A percentile compares a stretch with the other conserved stretches of the same genome.
phyloP scores from a whole-genome alignment of 2,113 vertebrate genomes.

The Mormoops blainvillei region DNA sequence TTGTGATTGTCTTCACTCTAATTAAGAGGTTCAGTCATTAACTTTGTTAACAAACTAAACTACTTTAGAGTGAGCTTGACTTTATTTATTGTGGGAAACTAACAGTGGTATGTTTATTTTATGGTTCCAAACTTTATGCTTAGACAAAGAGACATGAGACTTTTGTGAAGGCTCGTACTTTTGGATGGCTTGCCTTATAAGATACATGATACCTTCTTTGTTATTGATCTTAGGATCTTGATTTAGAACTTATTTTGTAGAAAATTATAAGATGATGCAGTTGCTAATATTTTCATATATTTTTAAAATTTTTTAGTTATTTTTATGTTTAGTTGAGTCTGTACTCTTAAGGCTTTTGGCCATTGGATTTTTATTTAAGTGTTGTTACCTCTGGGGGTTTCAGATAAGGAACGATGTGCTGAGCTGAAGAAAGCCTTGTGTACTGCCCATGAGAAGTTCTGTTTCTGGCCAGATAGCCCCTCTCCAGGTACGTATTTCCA shows the following conservation, averaged over 20 bases:
- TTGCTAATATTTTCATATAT: conserved; percentile 14
- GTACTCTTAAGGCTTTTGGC: neutral
- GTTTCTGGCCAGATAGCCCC: conserved; percentile 96
- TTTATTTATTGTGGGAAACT: neutral
- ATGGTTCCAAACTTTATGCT: neutral
- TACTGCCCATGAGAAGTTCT: conserved; percentile 93
- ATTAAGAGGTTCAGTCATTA: neutral
- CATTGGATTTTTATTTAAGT: conserved; percentile 11
- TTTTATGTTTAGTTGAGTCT: neutral
- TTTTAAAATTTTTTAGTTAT: conserved; percentile 3
- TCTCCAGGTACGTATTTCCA: conserved; percentile 86
- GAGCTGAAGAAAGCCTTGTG: conserved; percentile 88
- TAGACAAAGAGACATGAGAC: neutral
- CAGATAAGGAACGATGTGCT: conserved; percentile 88
- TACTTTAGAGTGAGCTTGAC: neutral
- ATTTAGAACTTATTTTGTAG: conserved; percentile 4
- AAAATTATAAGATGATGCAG: neutral
- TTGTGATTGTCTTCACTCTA: neutral
- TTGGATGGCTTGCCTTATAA: neutral
- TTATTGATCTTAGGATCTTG: neutral
- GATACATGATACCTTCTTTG: neutral
- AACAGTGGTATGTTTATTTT: neutral
- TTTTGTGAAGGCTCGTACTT: neutral
- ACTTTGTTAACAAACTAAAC: neutral
- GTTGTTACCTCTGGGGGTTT: conserved; percentile 48